phyloP scores from a whole-genome alignment of 2,113 vertebrate genomes.

The Sylvia atricapilla region DNA sequence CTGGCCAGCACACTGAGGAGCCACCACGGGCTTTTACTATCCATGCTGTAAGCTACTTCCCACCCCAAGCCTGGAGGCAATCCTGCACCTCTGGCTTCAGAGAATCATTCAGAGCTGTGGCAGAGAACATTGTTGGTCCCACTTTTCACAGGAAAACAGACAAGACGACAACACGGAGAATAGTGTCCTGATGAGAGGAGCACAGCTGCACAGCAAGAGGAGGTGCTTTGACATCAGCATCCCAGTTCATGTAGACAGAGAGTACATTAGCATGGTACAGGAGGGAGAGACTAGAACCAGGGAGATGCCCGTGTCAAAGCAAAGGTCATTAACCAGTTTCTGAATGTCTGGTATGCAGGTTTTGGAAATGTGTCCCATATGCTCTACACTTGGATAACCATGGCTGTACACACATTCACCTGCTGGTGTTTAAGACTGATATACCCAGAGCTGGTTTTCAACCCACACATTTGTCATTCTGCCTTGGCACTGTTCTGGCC shows the following conservation, averaged over 20 bases:
- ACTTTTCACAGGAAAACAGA: not conserved
- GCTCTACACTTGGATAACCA: not conserved
- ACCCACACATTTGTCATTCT: not conserved
- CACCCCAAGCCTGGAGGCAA: not conserved
- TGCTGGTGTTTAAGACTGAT: not conserved
- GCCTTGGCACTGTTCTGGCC: not conserved
- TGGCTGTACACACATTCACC: not conserved
- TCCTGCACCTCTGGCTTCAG: not conserved
- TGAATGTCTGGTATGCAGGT: not conserved
- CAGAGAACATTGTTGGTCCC: not conserved
- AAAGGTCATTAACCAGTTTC: not conserved
- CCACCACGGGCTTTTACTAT: not conserved
- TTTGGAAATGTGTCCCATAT: not conserved
- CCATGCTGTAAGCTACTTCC: not conserved
- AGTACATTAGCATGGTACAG: accelerated
- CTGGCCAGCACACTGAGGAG: not conserved
- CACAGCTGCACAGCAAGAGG: not conserved
- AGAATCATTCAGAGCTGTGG: accelerated
- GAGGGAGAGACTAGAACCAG: not conserved
- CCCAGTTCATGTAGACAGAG: accelerated
- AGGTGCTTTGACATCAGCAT: not conserved
- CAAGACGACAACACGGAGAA: not conserved
- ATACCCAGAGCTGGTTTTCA: not conserved
- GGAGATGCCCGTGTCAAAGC: not conserved
- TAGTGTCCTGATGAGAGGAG: not conserved